Base-by-base conservation (phyloP, 2,888 invertebrate genomes). In the Lycia hirtaria region DNA sequence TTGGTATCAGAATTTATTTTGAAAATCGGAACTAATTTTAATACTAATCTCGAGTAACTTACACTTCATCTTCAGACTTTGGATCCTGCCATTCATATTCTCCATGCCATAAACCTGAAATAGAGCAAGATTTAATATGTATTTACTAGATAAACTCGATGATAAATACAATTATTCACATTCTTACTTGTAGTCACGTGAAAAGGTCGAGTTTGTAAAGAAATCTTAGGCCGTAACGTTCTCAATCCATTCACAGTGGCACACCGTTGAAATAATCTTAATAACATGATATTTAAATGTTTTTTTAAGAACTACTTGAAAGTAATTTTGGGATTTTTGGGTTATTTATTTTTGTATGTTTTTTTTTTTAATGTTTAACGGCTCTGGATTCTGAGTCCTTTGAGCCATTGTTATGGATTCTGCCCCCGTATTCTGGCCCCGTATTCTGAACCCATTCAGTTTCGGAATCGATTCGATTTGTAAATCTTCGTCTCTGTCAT, bases 41-140 rank as follows among this genome's bases (percentile, higher is more conserved):
- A n/a, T n/a, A n/a, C 12, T 7, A 19, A 12, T 28, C 1, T 2
- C 12, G 15, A 22, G 17, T 38, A 41, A 93, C 96, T 94, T 93
- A 98, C 98, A 98, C 94, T 94, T 98, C 98, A 71, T 96, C 96
- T 73, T 97, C 96, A 0, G 96, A 95, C 85, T 97, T 96, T 3
- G 98, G 97, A 83, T 98, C 98, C 86, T 97, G 94, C 95, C 95
- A 97, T 91, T 98, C 98, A 83, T 96, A 98, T 88, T 96, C 96
- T n/a, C 96, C 96, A 76, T 96, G 96, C 50, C 69, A 77, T 63
- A 93, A 72, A 65, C 75, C 95, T 95, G 73, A 89, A 91, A 60
- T 52, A 67, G 24, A 52, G 2, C 65, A 33, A 12, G 63, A 62
- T 60, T 60, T 45, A n/a, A 24, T 37, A 12, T 35, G 41, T 40